Conservation (phyloP, 2,888 invertebrate species). For the Odontocolon sp. region DNA sequence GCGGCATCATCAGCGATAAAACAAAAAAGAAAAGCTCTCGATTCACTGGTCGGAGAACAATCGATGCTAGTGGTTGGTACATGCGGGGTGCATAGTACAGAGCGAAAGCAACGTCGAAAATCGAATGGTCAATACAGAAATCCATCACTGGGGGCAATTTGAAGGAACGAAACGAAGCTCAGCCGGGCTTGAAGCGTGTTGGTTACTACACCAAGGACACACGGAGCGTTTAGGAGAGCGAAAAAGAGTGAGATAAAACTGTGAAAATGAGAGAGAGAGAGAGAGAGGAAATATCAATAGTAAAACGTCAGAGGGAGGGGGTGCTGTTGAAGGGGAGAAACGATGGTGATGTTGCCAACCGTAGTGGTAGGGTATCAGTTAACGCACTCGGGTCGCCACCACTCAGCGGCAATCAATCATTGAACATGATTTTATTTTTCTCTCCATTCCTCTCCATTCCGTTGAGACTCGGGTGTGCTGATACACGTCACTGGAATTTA, state of each 20-base stretch:
- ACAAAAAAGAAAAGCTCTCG: slow-evolving; percentile 15
- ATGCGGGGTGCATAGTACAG: neutral
- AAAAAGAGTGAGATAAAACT: slow-evolving; percentile 51
- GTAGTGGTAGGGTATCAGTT: slow-evolving; percentile 45
- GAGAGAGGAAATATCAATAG: slow-evolving; percentile 47
- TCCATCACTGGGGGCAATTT: slow-evolving; percentile 55
- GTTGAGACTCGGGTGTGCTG: neutral
- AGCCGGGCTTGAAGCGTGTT: slow-evolving; percentile 29
- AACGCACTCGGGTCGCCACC: slow-evolving; percentile 43
- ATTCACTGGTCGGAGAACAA: slow-evolving; percentile 34
- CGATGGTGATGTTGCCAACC: slow-evolving; percentile 13
- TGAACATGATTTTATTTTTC: slow-evolving; percentile 40
- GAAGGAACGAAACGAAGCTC: slow-evolving; percentile 38
- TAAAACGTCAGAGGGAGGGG: slow-evolving; percentile 41
- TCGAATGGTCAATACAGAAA: slow-evolving; percentile 55
- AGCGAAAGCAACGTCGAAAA: slow-evolving; percentile 49
- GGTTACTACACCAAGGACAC: slow-evolving; percentile 30
- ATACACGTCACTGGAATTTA: slow-evolving; percentile 13
- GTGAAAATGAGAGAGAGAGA: slow-evolving; percentile 30
- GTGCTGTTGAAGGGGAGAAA: slow-evolving; percentile 31
- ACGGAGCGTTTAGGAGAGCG: too few species aligned
- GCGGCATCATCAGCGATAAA: slow-evolving; percentile 12
- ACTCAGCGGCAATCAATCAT: slow-evolving; percentile 55
- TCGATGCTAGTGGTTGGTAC: slow-evolving; percentile 17
- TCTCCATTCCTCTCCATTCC: neutral